These are phyloP conservation scores for Dicrostonyx torquatus DNA, from an alignment of 2,797 vertebrate species.

Conservation along the genomic window DNA sequence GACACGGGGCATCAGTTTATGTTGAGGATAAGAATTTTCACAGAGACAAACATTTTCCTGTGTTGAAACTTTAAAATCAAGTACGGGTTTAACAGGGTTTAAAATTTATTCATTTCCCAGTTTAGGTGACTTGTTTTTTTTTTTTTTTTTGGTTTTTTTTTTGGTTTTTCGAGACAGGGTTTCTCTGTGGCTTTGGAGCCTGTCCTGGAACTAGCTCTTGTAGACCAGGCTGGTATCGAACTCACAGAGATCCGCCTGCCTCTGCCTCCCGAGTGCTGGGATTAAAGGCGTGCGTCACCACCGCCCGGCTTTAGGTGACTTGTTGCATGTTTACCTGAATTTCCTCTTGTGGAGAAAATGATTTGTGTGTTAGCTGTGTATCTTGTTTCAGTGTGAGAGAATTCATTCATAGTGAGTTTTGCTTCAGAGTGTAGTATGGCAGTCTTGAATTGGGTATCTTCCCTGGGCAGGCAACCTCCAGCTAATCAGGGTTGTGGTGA, in stretches of 20 bases:
- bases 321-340: background rate
- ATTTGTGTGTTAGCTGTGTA: background rate
- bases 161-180: too few relatives aligned
- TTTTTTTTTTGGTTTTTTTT: too few relatives aligned
- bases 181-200: too few relatives aligned
- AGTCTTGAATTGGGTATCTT: background rate
- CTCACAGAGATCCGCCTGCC: too few relatives aligned
- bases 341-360: background rate
- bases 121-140: background rate
- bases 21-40: background rate
- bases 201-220: too few relatives aligned
- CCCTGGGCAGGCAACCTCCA: background rate
- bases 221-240: too few relatives aligned
- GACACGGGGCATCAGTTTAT: background rate
- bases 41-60: background rate
- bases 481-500: background rate
- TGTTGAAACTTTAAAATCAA: background rate
- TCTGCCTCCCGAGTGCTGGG: too few relatives aligned
- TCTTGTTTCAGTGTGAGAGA: background rate
- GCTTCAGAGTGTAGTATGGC: background rate
- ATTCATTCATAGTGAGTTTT: background rate
- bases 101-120: background rate
- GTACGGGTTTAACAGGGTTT: background rate
- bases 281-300: too few relatives aligned
- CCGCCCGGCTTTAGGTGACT: background rate